Conservation (phyloP, 2,113 vertebrate species). For the Ellobius talpinus region DNA sequence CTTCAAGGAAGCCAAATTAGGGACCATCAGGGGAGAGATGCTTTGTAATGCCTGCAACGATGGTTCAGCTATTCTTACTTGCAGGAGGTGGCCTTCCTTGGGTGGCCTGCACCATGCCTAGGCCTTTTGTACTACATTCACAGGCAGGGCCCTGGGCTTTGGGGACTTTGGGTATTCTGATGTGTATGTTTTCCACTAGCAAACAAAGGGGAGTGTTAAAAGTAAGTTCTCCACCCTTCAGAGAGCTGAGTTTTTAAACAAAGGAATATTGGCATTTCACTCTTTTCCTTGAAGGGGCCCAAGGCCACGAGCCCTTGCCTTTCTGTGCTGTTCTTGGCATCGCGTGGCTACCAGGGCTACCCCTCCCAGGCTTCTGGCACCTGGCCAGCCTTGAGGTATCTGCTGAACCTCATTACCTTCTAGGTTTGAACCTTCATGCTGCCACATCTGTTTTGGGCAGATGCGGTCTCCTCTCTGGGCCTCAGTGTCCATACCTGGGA, state of each 20-base stretch:
- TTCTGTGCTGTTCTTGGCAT: conserved; percentile 53
- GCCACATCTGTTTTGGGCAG: background rate
- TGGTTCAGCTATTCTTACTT: background rate
- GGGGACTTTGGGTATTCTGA: background rate
- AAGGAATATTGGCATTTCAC: conserved; percentile 36
- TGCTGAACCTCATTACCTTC: background rate
- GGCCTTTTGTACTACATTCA: background rate
- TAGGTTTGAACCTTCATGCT: background rate
- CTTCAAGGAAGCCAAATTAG: background rate
- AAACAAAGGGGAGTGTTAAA: conserved; percentile 25
- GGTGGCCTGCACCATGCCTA: background rate
- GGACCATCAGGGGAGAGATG: background rate
- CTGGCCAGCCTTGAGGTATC: background rate
- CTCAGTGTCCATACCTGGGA: background rate
- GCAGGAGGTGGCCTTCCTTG: background rate
- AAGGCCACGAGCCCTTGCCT: background rate
- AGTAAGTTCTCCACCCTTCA: background rate
- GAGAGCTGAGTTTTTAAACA: conserved; percentile 32
- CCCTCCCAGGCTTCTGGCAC: background rate
- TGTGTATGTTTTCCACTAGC: background rate
- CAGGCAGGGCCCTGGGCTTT: background rate
- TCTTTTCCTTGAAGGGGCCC: conserved; percentile 39
- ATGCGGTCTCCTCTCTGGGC: background rate
- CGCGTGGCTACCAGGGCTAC: background rate
- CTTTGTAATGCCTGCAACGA: background rate